Evolutionary conservation across 2,797 vertebrate genomes (phyloP).

Genomic region (Rachycentron canadum): DNA sequence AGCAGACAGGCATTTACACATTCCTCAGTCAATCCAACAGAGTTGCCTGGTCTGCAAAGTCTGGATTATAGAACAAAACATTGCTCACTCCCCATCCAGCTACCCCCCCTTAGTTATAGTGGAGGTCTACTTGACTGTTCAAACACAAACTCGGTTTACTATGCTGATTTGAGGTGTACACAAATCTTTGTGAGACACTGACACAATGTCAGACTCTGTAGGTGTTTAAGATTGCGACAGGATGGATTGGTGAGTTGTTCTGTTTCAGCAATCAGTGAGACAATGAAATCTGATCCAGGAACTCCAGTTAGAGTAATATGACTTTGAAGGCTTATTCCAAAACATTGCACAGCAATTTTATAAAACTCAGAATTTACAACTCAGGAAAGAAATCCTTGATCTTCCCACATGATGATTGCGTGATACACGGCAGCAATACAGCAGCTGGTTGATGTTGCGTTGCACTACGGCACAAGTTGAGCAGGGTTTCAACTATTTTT

Average conservation of each 20-base stretch:
- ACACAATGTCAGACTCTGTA: neutral
- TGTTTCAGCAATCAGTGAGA: neutral
- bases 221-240: too few species aligned
- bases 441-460: neutral
- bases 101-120: neutral
- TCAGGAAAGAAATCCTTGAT: neutral
- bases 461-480: neutral
- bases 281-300: neutral
- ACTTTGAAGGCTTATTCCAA: neutral
- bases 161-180: neutral
- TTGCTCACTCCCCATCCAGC: constrained; percentile 2
- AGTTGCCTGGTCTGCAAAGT: constrained; percentile 71
- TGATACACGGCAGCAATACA: neutral
- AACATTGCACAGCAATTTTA: neutral
- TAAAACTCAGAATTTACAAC: neutral
- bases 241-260: neutral
- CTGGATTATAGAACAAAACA: constrained; percentile 75
- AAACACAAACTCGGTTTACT: neutral
- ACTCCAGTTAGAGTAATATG: neutral
- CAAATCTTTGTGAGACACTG: neutral
- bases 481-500: neutral
- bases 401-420: neutral
- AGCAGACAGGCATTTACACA: constrained; percentile 55
- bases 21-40: constrained; percentile 60
- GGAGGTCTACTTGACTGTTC: constrained; percentile 12